A percentile compares a stretch with the other conserved stretches of the same genome.
phyloP scores from a whole-genome alignment of 2,888 invertebrate genomes.

The Epinotia demarniana region DNA sequence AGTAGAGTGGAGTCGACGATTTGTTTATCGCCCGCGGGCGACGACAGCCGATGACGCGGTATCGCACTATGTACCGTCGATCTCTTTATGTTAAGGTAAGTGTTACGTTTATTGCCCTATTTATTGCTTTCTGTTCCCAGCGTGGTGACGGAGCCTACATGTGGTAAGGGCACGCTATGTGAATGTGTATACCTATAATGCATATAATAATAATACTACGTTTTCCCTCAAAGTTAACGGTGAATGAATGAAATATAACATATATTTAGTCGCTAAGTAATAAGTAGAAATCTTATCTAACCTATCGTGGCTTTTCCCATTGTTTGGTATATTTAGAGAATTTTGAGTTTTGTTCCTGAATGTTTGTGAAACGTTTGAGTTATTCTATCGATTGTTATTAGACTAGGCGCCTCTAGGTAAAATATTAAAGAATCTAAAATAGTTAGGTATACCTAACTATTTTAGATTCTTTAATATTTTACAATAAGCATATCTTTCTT shows the following conservation, averaged over 20 bases:
- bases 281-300: background rate
- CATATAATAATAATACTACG: background rate
- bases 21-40: constrained; percentile 77
- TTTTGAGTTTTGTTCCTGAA: too few species aligned
- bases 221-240: background rate
- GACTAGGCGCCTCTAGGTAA: too few species aligned
- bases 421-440: too few species aligned
- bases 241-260: too few species aligned
- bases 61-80: constrained; percentile 72
- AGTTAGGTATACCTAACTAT: too few species aligned
- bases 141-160: constrained; percentile 57
- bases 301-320: background rate
- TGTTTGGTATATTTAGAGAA: too few species aligned
- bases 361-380: too few species aligned
- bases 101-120: constrained; percentile 77
- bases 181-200: constrained; percentile 4
- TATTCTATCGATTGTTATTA: too few species aligned
- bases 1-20: constrained; percentile 74
- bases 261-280: background rate
- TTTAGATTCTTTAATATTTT: too few species aligned
- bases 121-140: constrained; percentile 75
- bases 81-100: constrained; percentile 74
- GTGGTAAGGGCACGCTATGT: constrained; percentile 47
- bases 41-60: constrained; percentile 75
- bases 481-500: too few species aligned